phyloP scores from a whole-genome alignment of 2,888 invertebrate genomes.

The Agapostemon virescens region DNA sequence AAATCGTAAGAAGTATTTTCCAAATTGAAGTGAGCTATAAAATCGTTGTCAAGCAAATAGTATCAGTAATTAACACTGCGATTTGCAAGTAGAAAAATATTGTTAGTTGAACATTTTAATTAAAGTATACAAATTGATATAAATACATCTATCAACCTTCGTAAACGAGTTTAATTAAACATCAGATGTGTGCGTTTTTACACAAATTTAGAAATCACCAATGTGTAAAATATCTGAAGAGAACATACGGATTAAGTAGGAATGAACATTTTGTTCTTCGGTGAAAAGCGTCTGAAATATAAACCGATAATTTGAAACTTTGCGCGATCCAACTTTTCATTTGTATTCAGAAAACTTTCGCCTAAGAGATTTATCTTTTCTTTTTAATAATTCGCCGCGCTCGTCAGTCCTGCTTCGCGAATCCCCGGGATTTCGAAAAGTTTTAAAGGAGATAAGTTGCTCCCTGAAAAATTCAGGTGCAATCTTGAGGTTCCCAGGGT shows the following conservation, averaged over 20 bases:
- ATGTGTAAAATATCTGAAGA: neutral
- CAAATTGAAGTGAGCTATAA: no score
- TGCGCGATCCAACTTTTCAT: neutral
- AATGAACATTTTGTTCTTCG: neutral
- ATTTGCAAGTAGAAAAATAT: neutral
- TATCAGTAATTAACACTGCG: neutral
- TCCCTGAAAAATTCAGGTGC: slow-evolving; percentile 17
- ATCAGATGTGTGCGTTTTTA: neutral
- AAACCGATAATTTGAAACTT: slow-evolving; percentile 10
- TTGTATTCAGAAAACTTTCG: neutral
- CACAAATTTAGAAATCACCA: neutral
- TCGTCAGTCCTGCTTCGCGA: neutral
- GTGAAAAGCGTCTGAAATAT: neutral
- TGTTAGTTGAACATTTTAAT: neutral
- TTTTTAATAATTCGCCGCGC: neutral
- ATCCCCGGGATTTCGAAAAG: slow-evolving; percentile 1
- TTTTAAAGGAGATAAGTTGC: slow-evolving; percentile 25
- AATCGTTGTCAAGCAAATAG: neutral
- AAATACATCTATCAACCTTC: neutral
- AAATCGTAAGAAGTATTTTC: neutral
- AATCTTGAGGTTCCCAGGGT: slow-evolving; percentile 12
- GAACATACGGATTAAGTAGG: neutral
- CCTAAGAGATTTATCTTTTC: slow-evolving; percentile 9
- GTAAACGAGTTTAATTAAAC: neutral
- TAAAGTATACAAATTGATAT: neutral